Conservation (phyloP, 2,797 vertebrate species). For the Strix occidentalis region DNA sequence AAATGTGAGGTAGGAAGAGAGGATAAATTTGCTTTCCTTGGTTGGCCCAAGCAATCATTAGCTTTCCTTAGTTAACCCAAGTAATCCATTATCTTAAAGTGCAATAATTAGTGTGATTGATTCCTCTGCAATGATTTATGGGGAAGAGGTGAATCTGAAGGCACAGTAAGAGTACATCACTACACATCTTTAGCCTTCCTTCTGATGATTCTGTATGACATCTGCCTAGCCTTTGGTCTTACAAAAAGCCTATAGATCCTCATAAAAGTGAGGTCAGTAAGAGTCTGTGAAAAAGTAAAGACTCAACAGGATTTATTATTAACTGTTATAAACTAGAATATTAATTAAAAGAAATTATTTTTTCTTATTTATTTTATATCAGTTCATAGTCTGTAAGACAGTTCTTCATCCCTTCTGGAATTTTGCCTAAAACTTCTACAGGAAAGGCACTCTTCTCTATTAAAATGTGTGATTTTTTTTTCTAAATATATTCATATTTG, state of each 20-base stretch:
- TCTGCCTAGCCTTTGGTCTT: neutral
- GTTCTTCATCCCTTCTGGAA: neutral
- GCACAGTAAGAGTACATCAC: neutral
- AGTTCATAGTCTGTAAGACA: neutral
- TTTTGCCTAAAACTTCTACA: neutral
- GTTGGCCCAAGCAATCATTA: neutral
- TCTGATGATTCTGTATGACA: neutral
- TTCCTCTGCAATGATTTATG: neutral
- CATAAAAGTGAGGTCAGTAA: neutral
- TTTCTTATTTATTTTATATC: neutral
- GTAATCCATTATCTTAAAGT: neutral
- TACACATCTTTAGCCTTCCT: neutral
- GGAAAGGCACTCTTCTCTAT: neutral
- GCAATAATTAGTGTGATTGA: neutral
- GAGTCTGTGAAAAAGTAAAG: neutral
- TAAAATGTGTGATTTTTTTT: neutral
- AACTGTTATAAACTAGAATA: neutral
- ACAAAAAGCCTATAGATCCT: neutral
- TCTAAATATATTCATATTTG: neutral
- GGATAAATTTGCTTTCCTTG: neutral
- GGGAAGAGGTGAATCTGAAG: neutral
- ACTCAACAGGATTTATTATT: neutral
- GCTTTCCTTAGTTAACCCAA: neutral
- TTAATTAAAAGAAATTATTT: neutral
- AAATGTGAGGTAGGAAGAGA: neutral